phyloP scores from a whole-genome alignment of 2,797 vertebrate genomes.

The Decapterus maruadsi region DNA sequence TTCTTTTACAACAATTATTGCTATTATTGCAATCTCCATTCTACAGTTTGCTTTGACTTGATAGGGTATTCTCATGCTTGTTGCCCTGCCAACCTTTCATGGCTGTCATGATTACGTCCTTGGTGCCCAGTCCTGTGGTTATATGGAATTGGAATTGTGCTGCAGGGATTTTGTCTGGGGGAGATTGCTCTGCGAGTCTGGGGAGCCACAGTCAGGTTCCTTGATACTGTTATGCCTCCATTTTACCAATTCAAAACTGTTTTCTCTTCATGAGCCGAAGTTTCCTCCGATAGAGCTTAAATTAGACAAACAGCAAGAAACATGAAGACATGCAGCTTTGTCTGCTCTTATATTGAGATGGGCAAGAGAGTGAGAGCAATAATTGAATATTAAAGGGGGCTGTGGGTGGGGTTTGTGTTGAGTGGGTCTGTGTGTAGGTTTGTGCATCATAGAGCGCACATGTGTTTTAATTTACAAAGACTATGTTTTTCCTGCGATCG shows the following conservation, averaged over 20 bases:
- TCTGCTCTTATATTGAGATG: not conserved
- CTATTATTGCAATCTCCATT: not conserved
- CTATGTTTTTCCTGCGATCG: not conserved
- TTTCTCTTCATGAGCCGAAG: conserved; percentile 27
- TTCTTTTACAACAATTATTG: no score
- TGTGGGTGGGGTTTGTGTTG: not conserved
- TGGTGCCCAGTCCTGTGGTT: conserved; percentile 67
- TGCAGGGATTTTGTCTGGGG: conserved; percentile 69
- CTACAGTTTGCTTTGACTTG: conserved; percentile 33
- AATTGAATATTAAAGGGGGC: conserved; percentile 29
- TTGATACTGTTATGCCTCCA: conserved; percentile 55
- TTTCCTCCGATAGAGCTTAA: conserved; percentile 40
- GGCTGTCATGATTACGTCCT: conserved; percentile 67
- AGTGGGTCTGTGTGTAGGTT: not conserved
- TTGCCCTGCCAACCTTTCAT: conserved; percentile 59
- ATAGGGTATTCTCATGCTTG: conserved; percentile 40
- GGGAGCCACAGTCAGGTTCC: conserved; percentile 47
- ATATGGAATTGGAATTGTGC: conserved; percentile 79
- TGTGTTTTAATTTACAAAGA: conserved; percentile 17
- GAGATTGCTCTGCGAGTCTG: conserved; percentile 64
- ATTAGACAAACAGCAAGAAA: conserved; percentile 24
- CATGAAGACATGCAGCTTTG: conserved; percentile 10
- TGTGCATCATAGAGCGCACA: not conserved
- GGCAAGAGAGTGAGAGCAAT: not conserved
- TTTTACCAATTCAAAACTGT: conserved; percentile 59